These are phyloP conservation scores for Whitmania pigra DNA, from an alignment of 1,140 invertebrate genomes.

Conservation along the genomic window DNA sequence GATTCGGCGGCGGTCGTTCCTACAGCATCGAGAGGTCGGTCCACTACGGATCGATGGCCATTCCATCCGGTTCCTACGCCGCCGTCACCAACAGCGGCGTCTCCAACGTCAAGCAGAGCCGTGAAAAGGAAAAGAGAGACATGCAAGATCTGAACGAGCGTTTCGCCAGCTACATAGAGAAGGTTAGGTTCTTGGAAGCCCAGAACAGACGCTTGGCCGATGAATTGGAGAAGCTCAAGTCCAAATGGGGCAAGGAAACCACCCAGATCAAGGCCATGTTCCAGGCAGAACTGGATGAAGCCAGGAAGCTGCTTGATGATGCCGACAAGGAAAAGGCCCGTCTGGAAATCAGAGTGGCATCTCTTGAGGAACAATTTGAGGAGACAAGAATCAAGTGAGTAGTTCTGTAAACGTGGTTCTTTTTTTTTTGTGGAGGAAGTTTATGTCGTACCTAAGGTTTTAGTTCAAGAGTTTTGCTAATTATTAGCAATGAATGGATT, in stretches of 20 bases:
- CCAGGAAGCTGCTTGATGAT: conserved; percentile 27
- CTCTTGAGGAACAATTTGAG: conserved; percentile 32
- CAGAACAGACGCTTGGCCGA: conserved; percentile 25
- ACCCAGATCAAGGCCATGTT: conserved; percentile 26
- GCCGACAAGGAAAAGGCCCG: conserved; percentile 27
- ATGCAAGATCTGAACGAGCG: conserved; percentile 28
- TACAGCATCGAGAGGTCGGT: conserved; percentile 10
- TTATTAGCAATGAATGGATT: background rate
- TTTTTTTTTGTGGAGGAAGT: too few species aligned
- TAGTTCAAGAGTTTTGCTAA: too few species aligned
- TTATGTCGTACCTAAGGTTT: too few species aligned
- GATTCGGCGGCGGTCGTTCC: background rate
- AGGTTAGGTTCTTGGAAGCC: conserved; percentile 26
- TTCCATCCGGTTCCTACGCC: conserved; percentile 29
- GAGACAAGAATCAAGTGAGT: conserved; percentile 36
- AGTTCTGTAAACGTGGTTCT: background rate
- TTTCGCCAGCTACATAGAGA: conserved; percentile 28
- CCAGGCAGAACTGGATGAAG: conserved; percentile 29
- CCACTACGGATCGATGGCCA: conserved; percentile 11
- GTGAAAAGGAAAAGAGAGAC: conserved; percentile 37
- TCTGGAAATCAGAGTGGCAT: conserved; percentile 24
- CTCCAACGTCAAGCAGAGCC: conserved; percentile 36
- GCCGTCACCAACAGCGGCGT: conserved; percentile 38
- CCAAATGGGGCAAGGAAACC: conserved; percentile 25
- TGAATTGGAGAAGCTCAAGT: conserved; percentile 25